Conservation (phyloP, 2,797 vertebrate species). For the Sebastes trivittatus region DNA sequence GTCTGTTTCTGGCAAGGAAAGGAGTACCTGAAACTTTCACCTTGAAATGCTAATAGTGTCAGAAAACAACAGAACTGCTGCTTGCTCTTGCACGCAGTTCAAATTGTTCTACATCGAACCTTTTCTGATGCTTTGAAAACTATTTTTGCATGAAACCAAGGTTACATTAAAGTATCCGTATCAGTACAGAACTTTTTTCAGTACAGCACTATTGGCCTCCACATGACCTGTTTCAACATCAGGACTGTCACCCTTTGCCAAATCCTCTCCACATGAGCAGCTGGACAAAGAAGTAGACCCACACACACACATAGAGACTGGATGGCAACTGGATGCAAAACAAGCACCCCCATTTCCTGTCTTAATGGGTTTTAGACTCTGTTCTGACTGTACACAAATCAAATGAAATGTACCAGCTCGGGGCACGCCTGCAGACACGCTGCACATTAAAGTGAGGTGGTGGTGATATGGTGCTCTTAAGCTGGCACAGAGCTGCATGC, state of each 20-base stretch:
- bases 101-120: background rate
- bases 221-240: background rate
- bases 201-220: background rate
- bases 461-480: conserved; percentile 45
- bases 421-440: conserved; percentile 26
- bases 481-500: conserved; percentile 31
- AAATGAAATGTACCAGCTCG: conserved; percentile 41
- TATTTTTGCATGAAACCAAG: background rate
- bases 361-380: conserved; percentile 39
- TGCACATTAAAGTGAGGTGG: conserved; percentile 40
- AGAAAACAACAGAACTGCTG: background rate
- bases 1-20: background rate
- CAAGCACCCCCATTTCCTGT: conserved; percentile 10
- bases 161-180: background rate
- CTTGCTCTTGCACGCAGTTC: background rate
- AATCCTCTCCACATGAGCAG: conserved; percentile 11
- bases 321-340: conserved; percentile 14
- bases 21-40: background rate
- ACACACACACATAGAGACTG: background rate
- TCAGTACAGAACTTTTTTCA: background rate
- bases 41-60: background rate
- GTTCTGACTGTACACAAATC: conserved; percentile 48
- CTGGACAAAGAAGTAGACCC: background rate
- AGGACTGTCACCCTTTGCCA: conserved; percentile 3
- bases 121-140: background rate